Conservation (phyloP, 1,140 invertebrate genomes). For the Drosophila kikkawai region DNA sequence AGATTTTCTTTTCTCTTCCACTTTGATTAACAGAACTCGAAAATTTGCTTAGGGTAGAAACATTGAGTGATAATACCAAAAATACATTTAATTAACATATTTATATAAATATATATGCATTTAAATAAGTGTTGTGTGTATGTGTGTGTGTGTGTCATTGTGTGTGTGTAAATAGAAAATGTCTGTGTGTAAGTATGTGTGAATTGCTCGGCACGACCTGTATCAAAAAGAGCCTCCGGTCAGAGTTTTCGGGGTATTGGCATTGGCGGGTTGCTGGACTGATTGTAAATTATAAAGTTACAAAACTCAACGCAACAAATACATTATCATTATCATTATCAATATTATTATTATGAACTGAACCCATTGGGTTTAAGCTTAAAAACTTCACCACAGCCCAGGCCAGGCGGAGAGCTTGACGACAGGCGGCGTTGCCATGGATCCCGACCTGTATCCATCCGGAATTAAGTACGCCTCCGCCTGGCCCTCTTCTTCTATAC, state of each 20-base stretch:
- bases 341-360: conserved; percentile 63
- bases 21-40: conserved; percentile 74
- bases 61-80: conserved; percentile 78
- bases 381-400: conserved; percentile 44
- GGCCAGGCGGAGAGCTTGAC: conserved; percentile 19
- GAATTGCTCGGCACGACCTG: conserved; percentile 50
- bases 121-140: conserved; percentile 48
- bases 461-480: conserved; percentile 63
- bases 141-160: conserved; percentile 30
- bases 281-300: conserved; percentile 62
- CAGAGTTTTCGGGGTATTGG: conserved; percentile 30
- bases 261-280: conserved; percentile 39
- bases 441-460: conserved; percentile 4
- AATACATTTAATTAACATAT: conserved; percentile 74
- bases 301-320: conserved; percentile 74
- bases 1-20: conserved; percentile 28
- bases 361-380: conserved; percentile 63
- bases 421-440: not conserved
- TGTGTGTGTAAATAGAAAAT: conserved; percentile 51
- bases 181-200: conserved; percentile 34
- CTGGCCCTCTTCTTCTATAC: conserved; percentile 25
- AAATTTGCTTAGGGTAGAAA: conserved; percentile 67
- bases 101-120: conserved; percentile 62
- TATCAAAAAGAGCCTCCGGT: conserved; percentile 43
- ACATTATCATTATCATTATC: conserved; percentile 38